Conservation (phyloP, 2,888 invertebrate genomes). For the Dascillus cervinus region DNA sequence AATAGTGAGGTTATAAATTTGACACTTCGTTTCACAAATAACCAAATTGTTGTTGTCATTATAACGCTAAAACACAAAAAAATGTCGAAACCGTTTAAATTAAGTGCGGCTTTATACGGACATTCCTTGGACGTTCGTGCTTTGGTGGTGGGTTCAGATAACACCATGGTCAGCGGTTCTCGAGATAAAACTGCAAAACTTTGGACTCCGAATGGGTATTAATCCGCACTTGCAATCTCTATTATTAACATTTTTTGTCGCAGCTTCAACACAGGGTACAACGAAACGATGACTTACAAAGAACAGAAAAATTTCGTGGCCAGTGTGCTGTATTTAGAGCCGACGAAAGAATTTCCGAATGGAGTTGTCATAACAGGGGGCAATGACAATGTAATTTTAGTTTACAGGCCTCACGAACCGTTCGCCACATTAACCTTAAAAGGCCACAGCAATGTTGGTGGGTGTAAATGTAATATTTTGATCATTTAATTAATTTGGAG, state of each 20-base stretch:
- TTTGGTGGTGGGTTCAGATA: conserved; percentile 57
- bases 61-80: too few relatives aligned
- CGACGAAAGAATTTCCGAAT: conserved; percentile 59
- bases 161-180: conserved; percentile 77
- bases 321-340: conserved; percentile 68
- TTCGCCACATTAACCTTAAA: conserved; percentile 61
- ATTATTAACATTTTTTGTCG: conserved; percentile 21
- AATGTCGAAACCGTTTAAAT: conserved; percentile 54
- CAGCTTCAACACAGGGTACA: conserved; percentile 54
- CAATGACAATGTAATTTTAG: conserved; percentile 76
- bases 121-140: conserved; percentile 83
- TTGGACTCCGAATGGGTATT: conserved; percentile 73
- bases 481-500: not conserved
- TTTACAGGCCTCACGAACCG: conserved; percentile 65
- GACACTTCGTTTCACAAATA: too few relatives aligned
- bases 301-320: conserved; percentile 85
- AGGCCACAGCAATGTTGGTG: conserved; percentile 72
- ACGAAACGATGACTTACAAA: conserved; percentile 58
- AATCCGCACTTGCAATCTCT: conserved; percentile 11
- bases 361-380: conserved; percentile 83
- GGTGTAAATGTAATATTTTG: conserved; percentile 2
- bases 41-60: too few relatives aligned
- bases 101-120: conserved; percentile 68
- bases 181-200: conserved; percentile 81
- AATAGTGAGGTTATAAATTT: too few relatives aligned